A percentile compares a stretch with the other conserved stretches of the same genome.
Evolutionary conservation across 2,113 vertebrate genomes (phyloP).

Genomic region (Hypomesus transpacificus): DNA sequence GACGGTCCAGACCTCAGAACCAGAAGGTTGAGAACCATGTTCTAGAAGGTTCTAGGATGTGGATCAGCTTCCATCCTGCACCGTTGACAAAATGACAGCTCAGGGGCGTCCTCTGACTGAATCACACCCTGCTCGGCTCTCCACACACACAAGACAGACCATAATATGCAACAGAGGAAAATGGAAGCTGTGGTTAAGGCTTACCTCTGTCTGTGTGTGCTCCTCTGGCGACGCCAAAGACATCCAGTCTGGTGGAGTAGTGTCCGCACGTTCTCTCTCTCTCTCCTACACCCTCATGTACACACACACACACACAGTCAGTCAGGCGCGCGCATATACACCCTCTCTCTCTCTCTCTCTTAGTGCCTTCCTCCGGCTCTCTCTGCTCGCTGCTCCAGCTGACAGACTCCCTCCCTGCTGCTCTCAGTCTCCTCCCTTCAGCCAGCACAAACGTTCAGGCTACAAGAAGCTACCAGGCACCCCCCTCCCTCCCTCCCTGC

Average conservation of each 20-base stretch:
- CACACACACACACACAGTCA: slow-evolving; percentile 32
- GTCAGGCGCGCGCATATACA: slow-evolving; percentile 44
- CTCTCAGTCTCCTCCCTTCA: slow-evolving; percentile 69
- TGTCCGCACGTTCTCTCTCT: slow-evolving; percentile 43
- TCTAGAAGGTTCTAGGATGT: slow-evolving; percentile 56
- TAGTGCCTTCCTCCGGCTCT: not conserved
- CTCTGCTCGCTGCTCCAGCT: slow-evolving; percentile 41
- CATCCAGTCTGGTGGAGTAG: slow-evolving; percentile 50
- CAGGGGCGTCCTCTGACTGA: slow-evolving; percentile 36
- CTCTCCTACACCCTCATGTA: slow-evolving; percentile 16
- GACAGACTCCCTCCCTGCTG: slow-evolving; percentile 54
- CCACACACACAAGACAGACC: not conserved
- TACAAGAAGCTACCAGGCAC: slow-evolving; percentile 48
- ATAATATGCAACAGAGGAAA: not conserved
- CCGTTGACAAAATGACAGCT: slow-evolving; percentile 45
- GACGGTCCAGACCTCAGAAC: slow-evolving; percentile 5
- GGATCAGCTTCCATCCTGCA: slow-evolving; percentile 4
- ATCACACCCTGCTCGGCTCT: slow-evolving; percentile 25
- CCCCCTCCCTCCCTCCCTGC: slow-evolving; percentile 29
- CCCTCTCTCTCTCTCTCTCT: slow-evolving; percentile 35
- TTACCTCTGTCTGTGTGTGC: slow-evolving; percentile 3
- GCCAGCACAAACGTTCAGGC: slow-evolving; percentile 44
- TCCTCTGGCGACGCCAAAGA: slow-evolving; percentile 31
- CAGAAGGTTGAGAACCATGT: slow-evolving; percentile 24
- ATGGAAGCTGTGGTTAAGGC: not conserved